phyloP scores from a whole-genome alignment of 2,888 invertebrate species.

The Drosophila subquinaria region DNA sequence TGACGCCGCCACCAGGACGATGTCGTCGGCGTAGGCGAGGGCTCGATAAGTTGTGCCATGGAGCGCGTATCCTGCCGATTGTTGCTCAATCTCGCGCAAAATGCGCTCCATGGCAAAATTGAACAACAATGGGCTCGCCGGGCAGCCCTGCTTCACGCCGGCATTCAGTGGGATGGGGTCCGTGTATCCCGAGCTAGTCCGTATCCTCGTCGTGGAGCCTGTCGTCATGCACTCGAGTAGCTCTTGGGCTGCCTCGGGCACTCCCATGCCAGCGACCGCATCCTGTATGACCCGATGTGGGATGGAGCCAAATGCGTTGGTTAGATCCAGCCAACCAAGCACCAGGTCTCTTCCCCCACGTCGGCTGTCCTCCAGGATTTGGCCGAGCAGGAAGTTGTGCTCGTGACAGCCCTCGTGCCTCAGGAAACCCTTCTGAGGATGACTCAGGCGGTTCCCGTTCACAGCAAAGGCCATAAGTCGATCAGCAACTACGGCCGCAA shows the following conservation, averaged over 20 bases:
- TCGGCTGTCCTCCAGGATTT: not conserved
- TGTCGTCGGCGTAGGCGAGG: too few relatives aligned
- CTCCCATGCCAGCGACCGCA: not conserved
- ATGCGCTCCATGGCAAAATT: not conserved
- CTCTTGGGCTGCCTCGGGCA: not conserved
- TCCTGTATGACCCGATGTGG: not conserved
- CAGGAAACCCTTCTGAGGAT: not conserved
- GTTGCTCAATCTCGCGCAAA: not conserved
- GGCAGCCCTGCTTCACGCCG: not conserved
- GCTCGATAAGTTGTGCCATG: not conserved
- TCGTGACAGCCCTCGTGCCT: not conserved
- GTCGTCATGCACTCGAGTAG: not conserved
- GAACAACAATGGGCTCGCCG: not conserved
- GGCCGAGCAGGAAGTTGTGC: constrained; percentile 1
- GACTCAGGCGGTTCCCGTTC: constrained; percentile 4
- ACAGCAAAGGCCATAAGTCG: not conserved
- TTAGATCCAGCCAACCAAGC: not conserved
- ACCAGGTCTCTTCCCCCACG: not conserved
- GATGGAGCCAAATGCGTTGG: not conserved
- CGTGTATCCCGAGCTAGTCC: not conserved
- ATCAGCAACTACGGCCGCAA: not conserved
- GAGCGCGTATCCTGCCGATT: not conserved
- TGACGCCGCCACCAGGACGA: too few relatives aligned
- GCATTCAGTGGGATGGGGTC: not conserved
- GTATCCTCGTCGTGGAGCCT: not conserved